Evolutionary conservation across 2,888 invertebrate species (phyloP), one percentile per base, ranked within the genome.

Genomic region (Eledona agricola): DNA sequence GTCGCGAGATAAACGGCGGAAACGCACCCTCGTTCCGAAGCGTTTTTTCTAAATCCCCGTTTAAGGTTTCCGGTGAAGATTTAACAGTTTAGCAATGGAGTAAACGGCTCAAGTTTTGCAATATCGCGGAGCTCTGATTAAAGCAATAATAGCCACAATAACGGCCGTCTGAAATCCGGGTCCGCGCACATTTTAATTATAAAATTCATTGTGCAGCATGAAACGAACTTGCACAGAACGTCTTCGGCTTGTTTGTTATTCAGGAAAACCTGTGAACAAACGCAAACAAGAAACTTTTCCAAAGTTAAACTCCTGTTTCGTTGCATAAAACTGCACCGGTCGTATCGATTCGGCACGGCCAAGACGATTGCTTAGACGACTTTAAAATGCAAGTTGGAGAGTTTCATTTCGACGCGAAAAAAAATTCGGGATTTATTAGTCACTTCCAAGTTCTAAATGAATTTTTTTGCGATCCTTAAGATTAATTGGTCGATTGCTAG

Each of bases 211-310:
- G 16, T 42, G 43, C 43, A 26, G 3, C 10, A n/a, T 25, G 13
- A 34, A 34, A 15, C 6, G 15, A 25, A 40, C 29, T 42, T 19
- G 19, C 6, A 11, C 1, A 25, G 26, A 28, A 46, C 43, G 9
- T 43, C 49, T 42, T 31, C 40, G 34, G 55, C 38, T 57, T 53
- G 49, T 42, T 47, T 55, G 56, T 52, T 55, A 58, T 57, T 57
- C 53, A 55, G 55, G 37, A 43, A 51, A 57, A 45, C 31, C 53
- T 38, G 26, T n/a, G 15, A 43, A 26, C 28, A 43, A 51, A 55
- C 55, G 46, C 52, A 54, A 59, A 59, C 57, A 58, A 55, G 52
- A 58, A 62, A 62, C 51, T 62, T 59, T 55, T 46, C 35, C 45
- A 38, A 58, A 57, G 49, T 62, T 55, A 45, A 51, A 57, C 51